A percentile compares a stretch with the other conserved stretches of the same genome.
phyloP scores from a whole-genome alignment of 2,113 vertebrate genomes.

The Brachyhypopomus occidentalis region DNA sequence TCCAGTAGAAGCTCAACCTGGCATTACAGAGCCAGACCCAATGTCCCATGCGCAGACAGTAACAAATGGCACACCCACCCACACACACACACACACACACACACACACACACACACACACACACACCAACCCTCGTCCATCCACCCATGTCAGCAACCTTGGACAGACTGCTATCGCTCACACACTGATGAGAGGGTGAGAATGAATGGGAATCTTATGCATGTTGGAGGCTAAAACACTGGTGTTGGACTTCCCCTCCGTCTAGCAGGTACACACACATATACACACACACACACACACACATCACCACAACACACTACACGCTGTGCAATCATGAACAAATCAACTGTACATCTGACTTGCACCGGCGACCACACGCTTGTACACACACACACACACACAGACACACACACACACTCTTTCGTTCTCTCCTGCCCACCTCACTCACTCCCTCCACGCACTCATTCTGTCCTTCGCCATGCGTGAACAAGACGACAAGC shows the following conservation, averaged over 20 bases:
- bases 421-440: constrained; percentile 35
- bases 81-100: no score
- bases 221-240: constrained; percentile 4
- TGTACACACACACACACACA: constrained; percentile 36
- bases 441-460: neutral
- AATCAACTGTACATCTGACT: constrained; percentile 65
- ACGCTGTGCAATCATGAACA: constrained; percentile 62
- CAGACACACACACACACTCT: constrained; percentile 27
- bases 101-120: no score
- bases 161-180: constrained; percentile 26
- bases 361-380: constrained; percentile 44
- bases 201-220: constrained; percentile 12
- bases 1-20: constrained; percentile 7
- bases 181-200: constrained; percentile 22
- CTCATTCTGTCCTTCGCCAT: neutral
- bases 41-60: constrained; percentile 13
- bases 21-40: neutral
- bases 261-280: no score
- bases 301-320: constrained; percentile 38
- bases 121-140: neutral
- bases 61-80: neutral
- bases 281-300: constrained; percentile 30
- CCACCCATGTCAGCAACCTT: constrained; percentile 38
- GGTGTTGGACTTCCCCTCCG: neutral
- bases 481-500: neutral